Base-by-base conservation (phyloP, 2,113 vertebrate genomes). In the Sebastes schlegelii region DNA sequence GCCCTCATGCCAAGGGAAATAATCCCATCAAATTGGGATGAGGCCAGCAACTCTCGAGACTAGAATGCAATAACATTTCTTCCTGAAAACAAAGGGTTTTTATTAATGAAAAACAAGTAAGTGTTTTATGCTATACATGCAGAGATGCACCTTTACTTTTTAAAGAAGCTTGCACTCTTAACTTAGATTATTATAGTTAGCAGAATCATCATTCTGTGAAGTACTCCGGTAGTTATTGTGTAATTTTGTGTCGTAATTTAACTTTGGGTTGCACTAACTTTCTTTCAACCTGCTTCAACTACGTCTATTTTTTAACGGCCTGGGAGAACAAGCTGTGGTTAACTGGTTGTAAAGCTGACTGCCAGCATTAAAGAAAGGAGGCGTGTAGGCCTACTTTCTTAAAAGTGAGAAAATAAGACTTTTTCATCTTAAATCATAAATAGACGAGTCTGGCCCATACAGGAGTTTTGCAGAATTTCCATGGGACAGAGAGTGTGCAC, bases 21-120 rank as follows among this genome's bases (percentile, higher is more conserved):
- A 88, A 91, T 83, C 66, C 76, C 64, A 79, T 86, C 82, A 91
- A 86, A 91, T 74, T 84, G 70, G 74, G 82, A 88, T 60, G 78
- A 84, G 55, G 79, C 51, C 80, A 74, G 84, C 63, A 77, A 74
- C 90, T 91, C 87, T 65, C 66, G 87, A 86, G 90, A 87, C 70
- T 17, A 71, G 54, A 84, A 12, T 46, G 67, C 83, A 93, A 91
- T 91, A 90, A 87, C 72, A 78, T 45, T 26, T 75, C 2, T 45
- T 74, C 58, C 52, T 74, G 74, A 77, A 49, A 71, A 72, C 62
- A 77, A 77, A 66, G 49, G 17, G 12, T 58, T 85, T 90, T 77
- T 77, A 77, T 83, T 88, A 86, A 86, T 79, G 65, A 80, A 87
- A 90, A 86, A 72, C 46, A 75, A 68, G 23, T 69, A 8, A 11